phyloP scores from a whole-genome alignment of 92 coral and sea anemone genomes.

The Porites rus region DNA sequence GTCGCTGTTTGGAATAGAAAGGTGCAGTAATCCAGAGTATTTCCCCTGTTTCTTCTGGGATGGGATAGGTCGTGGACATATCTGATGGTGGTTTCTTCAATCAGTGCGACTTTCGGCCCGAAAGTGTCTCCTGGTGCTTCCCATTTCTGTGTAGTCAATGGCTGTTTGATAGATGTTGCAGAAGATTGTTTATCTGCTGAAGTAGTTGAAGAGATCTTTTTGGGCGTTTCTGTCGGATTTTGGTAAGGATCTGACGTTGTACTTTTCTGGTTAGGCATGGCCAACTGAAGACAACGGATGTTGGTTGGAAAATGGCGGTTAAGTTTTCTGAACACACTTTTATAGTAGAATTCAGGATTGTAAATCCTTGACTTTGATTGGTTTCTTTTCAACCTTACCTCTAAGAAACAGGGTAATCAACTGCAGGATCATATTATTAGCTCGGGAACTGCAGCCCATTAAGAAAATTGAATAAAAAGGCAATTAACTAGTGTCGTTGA shows the following conservation, averaged over 20 bases:
- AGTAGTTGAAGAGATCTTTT: slow-evolving; percentile 54
- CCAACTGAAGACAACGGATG: slow-evolving; percentile 18
- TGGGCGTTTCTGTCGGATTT: slow-evolving; percentile 56
- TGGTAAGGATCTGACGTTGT: slow-evolving; percentile 43
- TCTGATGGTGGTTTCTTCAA: slow-evolving; percentile 50
- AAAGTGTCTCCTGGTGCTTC: slow-evolving; percentile 67
- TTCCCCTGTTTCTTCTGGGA: slow-evolving; percentile 63
- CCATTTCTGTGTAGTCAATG: slow-evolving; percentile 58
- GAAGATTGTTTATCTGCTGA: slow-evolving; percentile 53
- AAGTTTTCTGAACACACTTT: slow-evolving; percentile 33
- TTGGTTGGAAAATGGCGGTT: slow-evolving; percentile 45
- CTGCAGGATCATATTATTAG: neutral
- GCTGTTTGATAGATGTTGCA: slow-evolving; percentile 54
- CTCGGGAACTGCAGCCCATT: no score
- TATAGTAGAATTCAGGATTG: slow-evolving; percentile 44
- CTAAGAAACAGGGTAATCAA: neutral
- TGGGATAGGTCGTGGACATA: slow-evolving; percentile 62
- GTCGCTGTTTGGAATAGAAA: slow-evolving; percentile 61
- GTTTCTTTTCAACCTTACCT: slow-evolving; percentile 27
- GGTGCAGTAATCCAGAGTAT: slow-evolving; percentile 62
- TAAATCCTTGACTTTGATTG: slow-evolving; percentile 57
- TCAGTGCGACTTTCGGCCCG: slow-evolving; percentile 56
- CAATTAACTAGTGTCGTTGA: no score
- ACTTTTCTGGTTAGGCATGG: slow-evolving; percentile 43
- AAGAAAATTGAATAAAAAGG: no score